phyloP scores from a whole-genome alignment of 2,797 vertebrate species.

The Balearica regulorum region DNA sequence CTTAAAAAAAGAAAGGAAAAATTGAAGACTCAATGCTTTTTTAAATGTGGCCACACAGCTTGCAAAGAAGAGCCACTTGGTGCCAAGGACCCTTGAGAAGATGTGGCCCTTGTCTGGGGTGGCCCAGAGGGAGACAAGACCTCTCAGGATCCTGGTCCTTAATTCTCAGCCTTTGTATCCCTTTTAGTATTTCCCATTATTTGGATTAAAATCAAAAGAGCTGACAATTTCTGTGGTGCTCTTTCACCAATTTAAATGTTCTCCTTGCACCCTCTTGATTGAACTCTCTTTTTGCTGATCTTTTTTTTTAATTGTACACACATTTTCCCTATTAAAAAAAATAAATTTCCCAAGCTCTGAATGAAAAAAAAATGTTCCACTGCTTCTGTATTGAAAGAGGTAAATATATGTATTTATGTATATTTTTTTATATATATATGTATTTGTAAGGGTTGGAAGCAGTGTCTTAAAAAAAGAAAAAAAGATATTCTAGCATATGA shows the following conservation, averaged over 20 bases:
- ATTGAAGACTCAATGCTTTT: not conserved
- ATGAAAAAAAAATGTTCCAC: not conserved
- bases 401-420: not conserved
- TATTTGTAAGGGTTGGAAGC: not conserved
- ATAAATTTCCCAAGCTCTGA: not conserved
- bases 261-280: not conserved
- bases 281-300: not conserved
- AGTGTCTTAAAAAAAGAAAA: not conserved
- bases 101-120: not conserved
- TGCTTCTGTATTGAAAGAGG: not conserved
- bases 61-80: not conserved
- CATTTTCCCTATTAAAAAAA: not conserved
- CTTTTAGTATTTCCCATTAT: not conserved
- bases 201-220: not conserved
- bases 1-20: too few relatives aligned
- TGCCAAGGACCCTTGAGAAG: not conserved
- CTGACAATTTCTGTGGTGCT: not conserved
- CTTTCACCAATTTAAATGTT: not conserved
- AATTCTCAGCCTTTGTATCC: not conserved
- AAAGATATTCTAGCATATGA: fast-evolving
- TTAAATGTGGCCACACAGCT: fast-evolving
- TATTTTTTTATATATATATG: fast-evolving
- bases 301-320: fast-evolving
- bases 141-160: not conserved
- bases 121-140: not conserved